Conservation (phyloP, 1,140 invertebrate species). For the Colletes gigas region DNA sequence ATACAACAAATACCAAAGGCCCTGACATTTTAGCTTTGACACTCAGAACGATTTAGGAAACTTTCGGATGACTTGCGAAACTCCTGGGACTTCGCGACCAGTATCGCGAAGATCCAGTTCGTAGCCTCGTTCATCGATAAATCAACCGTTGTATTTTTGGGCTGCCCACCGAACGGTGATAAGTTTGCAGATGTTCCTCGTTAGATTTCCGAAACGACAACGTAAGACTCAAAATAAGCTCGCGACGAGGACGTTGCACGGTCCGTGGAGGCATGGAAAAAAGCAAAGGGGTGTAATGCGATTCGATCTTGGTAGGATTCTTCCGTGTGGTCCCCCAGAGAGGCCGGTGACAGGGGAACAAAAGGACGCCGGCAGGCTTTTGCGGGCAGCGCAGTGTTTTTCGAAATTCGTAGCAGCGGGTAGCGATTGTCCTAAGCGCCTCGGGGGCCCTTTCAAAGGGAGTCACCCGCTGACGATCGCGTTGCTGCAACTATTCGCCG, state of each 20-base stretch:
- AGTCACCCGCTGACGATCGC: constrained; percentile 41
- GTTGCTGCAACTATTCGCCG: constrained; percentile 3
- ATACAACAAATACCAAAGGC: neutral
- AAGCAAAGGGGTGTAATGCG: constrained; percentile 38
- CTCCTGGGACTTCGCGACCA: too few relatives aligned
- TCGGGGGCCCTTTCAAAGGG: constrained; percentile 45
- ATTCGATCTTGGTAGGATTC: constrained; percentile 41
- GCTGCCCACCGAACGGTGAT: too few relatives aligned
- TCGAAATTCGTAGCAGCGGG: constrained; percentile 66
- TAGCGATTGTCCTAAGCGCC: constrained; percentile 60
- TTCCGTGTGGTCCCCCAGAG: constrained; percentile 32
- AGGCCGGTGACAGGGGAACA: constrained; percentile 72
- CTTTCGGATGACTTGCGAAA: too few relatives aligned
- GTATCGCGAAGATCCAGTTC: too few relatives aligned
- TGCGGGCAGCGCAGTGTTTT: constrained; percentile 67
- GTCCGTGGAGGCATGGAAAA: neutral
- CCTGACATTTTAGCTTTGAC: constrained; percentile 6
- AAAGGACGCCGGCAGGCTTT: constrained; percentile 55
- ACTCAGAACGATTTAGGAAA: neutral
- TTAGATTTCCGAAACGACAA: too few relatives aligned
- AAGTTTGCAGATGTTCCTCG: too few relatives aligned
- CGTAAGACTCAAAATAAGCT: too few relatives aligned
- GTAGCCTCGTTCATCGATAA: too few relatives aligned
- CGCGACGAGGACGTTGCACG: too few relatives aligned
- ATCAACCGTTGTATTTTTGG: too few relatives aligned